phyloP scores from a whole-genome alignment of 2,113 vertebrate species.

The Odontesthes bonariensis region DNA sequence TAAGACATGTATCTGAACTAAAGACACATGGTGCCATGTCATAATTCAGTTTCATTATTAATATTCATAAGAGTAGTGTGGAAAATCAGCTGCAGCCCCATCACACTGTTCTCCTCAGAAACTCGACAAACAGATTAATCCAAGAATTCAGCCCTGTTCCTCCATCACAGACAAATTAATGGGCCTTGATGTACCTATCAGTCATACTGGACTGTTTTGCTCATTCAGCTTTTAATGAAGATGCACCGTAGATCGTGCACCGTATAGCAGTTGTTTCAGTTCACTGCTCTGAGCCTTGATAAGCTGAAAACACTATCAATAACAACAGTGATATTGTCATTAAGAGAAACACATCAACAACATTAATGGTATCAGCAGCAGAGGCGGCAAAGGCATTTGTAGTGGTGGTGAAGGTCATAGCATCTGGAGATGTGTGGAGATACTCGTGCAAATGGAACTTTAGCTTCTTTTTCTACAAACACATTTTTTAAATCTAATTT shows the following conservation, averaged over 20 bases:
- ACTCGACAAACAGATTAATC: not conserved
- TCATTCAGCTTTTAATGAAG: not conserved
- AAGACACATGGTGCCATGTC: not conserved
- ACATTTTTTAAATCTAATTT: no score
- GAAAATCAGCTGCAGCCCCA: not conserved
- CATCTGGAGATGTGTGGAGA: no score
- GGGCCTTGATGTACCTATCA: not conserved
- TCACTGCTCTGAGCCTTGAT: not conserved
- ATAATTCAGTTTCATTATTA: not conserved
- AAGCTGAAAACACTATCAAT: constrained; percentile 8
- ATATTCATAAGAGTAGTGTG: not conserved
- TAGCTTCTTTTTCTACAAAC: no score
- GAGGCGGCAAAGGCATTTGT: not conserved
- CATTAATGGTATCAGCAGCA: not conserved
- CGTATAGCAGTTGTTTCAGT: not conserved
- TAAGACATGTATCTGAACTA: not conserved
- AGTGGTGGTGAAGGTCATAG: not conserved
- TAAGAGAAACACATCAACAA: not conserved
- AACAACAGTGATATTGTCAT: not conserved
- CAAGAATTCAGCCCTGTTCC: constrained; percentile 3
- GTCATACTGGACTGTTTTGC: not conserved
- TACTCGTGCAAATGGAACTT: no score
- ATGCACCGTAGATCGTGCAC: not conserved
- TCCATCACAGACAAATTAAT: constrained; percentile 14
- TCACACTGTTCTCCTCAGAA: not conserved